Conservation (phyloP, 2,113 vertebrate species). For the Malurus melanocephalus region DNA sequence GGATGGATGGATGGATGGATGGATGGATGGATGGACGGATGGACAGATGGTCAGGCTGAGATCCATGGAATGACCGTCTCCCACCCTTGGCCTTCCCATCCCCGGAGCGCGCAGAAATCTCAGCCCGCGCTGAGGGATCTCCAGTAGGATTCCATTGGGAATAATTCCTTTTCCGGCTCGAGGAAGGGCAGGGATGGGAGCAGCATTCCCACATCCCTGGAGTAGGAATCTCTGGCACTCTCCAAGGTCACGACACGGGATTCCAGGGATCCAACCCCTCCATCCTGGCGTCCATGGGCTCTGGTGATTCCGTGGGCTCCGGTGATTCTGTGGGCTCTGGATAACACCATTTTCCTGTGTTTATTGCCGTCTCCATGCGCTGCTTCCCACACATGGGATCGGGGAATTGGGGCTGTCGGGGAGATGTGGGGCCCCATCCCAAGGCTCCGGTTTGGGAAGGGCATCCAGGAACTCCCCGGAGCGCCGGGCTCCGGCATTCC, state of each 20-base stretch:
- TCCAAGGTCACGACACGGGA: accelerated
- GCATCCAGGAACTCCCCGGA: accelerated
- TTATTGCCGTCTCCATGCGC: too few species aligned
- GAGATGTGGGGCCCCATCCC: background rate
- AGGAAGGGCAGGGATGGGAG: background rate
- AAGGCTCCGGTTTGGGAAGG: background rate
- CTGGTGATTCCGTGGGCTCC: accelerated
- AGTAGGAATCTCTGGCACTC: background rate
- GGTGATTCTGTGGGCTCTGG: too few species aligned
- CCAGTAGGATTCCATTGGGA: accelerated
- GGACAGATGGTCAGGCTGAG: background rate
- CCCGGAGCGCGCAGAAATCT: too few species aligned
- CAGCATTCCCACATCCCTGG: accelerated
- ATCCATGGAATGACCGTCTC: too few species aligned
- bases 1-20: background rate
- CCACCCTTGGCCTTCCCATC: too few species aligned
- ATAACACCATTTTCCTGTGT: accelerated
- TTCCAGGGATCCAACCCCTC: background rate
- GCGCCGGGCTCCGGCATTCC: background rate
- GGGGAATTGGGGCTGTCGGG: accelerated
- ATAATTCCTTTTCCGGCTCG: background rate
- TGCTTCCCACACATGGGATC: too few species aligned
- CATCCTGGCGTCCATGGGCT: accelerated
- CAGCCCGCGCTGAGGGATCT: background rate
- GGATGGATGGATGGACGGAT: background rate